Base-by-base conservation (phyloP, 2,113 vertebrate genomes). In the Vulpes ferrilata region DNA sequence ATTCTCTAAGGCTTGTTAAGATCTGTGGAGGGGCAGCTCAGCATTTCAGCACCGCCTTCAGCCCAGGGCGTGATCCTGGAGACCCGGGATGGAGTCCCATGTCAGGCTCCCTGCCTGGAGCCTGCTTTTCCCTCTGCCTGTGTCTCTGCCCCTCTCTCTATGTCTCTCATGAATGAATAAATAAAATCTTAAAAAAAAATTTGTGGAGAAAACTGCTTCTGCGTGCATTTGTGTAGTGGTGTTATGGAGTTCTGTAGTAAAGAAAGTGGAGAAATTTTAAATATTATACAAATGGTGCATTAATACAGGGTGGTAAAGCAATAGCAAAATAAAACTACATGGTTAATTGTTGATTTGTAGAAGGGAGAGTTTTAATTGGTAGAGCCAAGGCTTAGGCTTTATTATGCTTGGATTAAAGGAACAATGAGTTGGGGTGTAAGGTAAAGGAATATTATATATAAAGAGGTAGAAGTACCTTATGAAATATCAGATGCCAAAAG, bases 321-420 rank as follows among this genome's bases (percentile, higher is more conserved):
- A 32, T 60, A 86, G 65, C n/a, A 86, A 92, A 94, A 86, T 97
- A 55, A 95, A 79, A 87, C 57, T 87, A 76, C 9, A 30, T 88
- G 48, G 12, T 82, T 86, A 80, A 55, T 79, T 35, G 13, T 89
- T 96, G 73, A 92, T 38, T 95, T 96, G 74, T 43, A 73, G 32
- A 73, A 91, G 23, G 89, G 11, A 55, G 89, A 64, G 27, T 92
- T 94, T 92, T 92, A 85, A 35, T 62, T 79, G 10, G 38, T 86
- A 59, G 55, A 84, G 69, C 60, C 25, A 64, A 38, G n/a, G 51
- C 53, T 91, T 96, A 32, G 20, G 76, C 27, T 65, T 57, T 88
- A 86, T 43, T 82, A 19, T 95, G 43, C 76, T 90, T 97, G 30
- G 32, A 8, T 90, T 95, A 38, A 93, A 91, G 59, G 69, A 76